Evolutionary conservation across 2,113 vertebrate species (phyloP).

Genomic region (Bucco capensis): DNA sequence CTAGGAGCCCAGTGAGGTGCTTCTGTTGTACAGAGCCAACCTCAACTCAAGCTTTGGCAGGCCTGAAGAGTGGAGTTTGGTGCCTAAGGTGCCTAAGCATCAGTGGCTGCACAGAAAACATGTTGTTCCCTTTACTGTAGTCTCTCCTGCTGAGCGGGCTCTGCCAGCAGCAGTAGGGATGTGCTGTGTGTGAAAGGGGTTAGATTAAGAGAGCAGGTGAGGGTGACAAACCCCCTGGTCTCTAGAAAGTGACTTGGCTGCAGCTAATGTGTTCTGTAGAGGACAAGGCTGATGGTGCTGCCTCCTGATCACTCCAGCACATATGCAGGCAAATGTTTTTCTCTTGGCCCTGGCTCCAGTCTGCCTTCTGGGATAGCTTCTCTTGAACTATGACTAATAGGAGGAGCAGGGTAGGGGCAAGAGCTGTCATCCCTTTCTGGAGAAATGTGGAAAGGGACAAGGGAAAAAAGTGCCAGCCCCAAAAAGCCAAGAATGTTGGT

Average conservation of each 20-base stretch:
- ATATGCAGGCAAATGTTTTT: neutral
- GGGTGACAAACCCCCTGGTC: neutral
- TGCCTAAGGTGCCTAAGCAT: neutral
- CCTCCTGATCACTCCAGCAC: neutral
- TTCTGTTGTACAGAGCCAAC: neutral
- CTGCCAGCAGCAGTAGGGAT: neutral
- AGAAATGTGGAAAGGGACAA: neutral
- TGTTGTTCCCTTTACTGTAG: neutral
- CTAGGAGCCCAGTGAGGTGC: rapidly evolving
- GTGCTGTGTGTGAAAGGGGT: neutral
- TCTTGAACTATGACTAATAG: neutral
- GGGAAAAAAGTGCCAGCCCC: neutral
- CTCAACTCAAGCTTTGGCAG: neutral
- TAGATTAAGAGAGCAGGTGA: neutral
- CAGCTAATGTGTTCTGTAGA: neutral
- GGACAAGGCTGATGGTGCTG: neutral
- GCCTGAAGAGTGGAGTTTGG: neutral
- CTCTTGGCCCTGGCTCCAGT: neutral
- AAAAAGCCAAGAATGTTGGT: constrained; percentile 17
- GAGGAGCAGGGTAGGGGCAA: neutral
- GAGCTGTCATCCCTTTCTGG: constrained; percentile 14
- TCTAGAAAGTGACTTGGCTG: rapidly evolving
- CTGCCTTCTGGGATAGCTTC: neutral
- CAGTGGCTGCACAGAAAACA: no score
- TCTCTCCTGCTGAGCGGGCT: neutral